Evolutionary conservation across 2,797 vertebrate genomes (phyloP).

Genomic region (Pseudomugil gertrudae): DNA sequence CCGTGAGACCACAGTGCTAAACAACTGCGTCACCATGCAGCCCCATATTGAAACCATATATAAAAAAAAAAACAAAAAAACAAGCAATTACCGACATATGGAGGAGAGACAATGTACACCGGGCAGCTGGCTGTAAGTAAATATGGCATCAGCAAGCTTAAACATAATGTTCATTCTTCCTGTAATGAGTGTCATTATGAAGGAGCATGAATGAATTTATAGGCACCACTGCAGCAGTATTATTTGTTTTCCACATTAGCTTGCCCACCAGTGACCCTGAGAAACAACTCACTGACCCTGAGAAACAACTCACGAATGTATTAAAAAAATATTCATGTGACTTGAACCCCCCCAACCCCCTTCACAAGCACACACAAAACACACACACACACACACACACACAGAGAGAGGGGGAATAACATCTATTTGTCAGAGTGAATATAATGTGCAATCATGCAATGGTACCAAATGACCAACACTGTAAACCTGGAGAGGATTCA

Average conservation of each 20-base stretch:
- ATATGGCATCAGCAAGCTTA: constrained; percentile 17
- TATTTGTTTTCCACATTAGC: constrained; percentile 55
- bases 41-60: no score
- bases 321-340: constrained; percentile 49
- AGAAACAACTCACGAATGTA: constrained; percentile 50
- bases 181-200: constrained; percentile 34
- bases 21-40: no score
- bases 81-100: constrained; percentile 1
- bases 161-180: constrained; percentile 21
- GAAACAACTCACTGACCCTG: constrained; percentile 48
- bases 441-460: constrained; percentile 58
- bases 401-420: constrained; percentile 28
- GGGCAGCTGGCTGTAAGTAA: not conserved
- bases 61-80: no score
- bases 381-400: constrained; percentile 13
- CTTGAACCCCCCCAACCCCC: constrained; percentile 9
- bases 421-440: constrained; percentile 44
- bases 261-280: constrained; percentile 50
- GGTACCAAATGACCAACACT: constrained; percentile 29
- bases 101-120: not conserved
- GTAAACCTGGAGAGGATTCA: constrained; percentile 23
- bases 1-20: no score
- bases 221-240: constrained; percentile 24
- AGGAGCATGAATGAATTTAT: constrained; percentile 45
- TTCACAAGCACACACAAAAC: constrained; percentile 18